Base-by-base conservation (phyloP, 2,888 invertebrate genomes). In the Eristalis pertinax region DNA sequence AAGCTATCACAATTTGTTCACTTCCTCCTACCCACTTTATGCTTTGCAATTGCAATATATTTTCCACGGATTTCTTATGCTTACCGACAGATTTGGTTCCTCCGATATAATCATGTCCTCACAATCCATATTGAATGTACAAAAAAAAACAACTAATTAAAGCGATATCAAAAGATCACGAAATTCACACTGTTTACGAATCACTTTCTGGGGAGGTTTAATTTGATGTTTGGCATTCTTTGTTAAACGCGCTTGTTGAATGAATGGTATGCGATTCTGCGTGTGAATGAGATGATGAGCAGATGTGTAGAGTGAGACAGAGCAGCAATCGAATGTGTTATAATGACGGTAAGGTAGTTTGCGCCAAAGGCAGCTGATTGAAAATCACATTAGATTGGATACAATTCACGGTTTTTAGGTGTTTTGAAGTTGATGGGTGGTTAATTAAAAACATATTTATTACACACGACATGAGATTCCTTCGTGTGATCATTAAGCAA, bases 31-130 rank as follows among this genome's bases (percentile, higher is more conserved):
- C n/a, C 50, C 50, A 50, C 8, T 19, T 0, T 19, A 50, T 19
- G 19, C 8, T 50, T 50, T 19, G 19, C 19, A 19, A 19, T 5
- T 19, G 5, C n/a, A 50, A 3, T 8, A 2, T 32, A 32, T 32
- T 32, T 26, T 26, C 26, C n/a, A n/a, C n/a, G n/a, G n/a, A 4
- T 4, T 7, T 19, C 19, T 60, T 43, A 50, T 74, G 90, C 92
- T 89, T 89, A 92, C 93, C 62, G 91, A 90, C 56, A 91, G 80
- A 89, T 92, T 91, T 68, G 91, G 91, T 75, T 93, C 93, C 26
- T 93, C 92, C 0, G 92, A 89, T 63, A 92, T 92, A 65, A 91
- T 91, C 91, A 92, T 92, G 83, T 92, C 92, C 64, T 92, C 92
- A 76, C 92, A 91, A 89, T 93, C 92, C 93, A 92, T 93, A 70